These are phyloP conservation scores for Leptobrachium ailaonicum DNA, from an alignment of 2,113 vertebrate species.

Conservation along the genomic window DNA sequence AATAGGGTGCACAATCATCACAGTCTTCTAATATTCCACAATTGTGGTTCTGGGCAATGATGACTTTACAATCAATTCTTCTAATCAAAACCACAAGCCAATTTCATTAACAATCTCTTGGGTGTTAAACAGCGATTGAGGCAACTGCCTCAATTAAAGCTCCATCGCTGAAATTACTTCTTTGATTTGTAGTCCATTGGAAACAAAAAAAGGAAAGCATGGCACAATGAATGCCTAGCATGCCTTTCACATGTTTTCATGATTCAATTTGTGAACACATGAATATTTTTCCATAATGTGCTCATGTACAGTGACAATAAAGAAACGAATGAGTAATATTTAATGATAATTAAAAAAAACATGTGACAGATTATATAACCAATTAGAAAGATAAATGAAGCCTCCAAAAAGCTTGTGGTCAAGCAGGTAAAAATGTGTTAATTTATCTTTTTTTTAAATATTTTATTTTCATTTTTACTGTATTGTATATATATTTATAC, in stretches of 20 bases:
- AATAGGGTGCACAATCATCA: slow-evolving; percentile 13
- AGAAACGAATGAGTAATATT: neutral
- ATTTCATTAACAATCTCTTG: slow-evolving; percentile 30
- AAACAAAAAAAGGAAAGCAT: neutral
- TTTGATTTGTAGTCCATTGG: neutral
- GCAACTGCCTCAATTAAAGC: neutral
- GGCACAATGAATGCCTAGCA: neutral
- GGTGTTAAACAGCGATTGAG: slow-evolving; percentile 18
- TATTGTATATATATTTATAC: too few species aligned
- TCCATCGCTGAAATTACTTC: neutral
- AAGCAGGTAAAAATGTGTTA: too few species aligned
- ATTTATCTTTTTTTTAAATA: too few species aligned
- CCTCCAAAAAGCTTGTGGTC: too few species aligned
- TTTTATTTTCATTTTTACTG: too few species aligned
- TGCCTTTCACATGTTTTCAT: neutral
- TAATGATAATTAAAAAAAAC: neutral
- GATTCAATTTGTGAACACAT: neutral
- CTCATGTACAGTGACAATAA: neutral
- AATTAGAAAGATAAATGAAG: neutral
- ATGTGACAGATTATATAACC: neutral
- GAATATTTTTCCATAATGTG: neutral
- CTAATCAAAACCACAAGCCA: slow-evolving; percentile 15
- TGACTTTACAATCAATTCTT: slow-evolving; percentile 14
- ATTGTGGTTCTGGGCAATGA: neutral
- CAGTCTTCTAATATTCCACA: slow-evolving; percentile 26